Conservation (phyloP, 1,140 invertebrate genomes). For the Drosophila baimaii region DNA sequence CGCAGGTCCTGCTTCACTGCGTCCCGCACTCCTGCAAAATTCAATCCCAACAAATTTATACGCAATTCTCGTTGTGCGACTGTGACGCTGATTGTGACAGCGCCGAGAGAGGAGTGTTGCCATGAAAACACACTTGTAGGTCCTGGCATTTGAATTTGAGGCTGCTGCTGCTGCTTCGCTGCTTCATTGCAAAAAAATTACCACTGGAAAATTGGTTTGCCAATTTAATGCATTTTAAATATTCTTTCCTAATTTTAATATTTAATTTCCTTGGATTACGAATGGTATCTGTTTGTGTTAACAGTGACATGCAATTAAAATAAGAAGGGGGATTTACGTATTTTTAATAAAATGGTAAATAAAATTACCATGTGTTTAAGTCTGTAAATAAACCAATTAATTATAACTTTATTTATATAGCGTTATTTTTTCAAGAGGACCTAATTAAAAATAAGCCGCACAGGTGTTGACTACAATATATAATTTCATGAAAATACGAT, state of each 20-base stretch:
- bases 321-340: no score
- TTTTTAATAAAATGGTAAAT: no score
- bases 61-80: constrained; percentile 15
- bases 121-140: constrained; percentile 22
- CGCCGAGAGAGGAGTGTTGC: constrained; percentile 2
- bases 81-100: constrained; percentile 40
- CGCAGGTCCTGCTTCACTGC: not conserved
- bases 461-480: no score
- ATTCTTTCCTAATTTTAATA: not conserved
- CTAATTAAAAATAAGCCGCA: no score
- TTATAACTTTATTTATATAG: no score
- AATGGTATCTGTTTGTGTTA: no score
- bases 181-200: not conserved
- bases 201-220: not conserved
- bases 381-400: no score
- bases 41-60: constrained; percentile 41
- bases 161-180: not conserved
- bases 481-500: no score
- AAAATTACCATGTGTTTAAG: no score
- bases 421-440: no score
- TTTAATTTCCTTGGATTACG: not conserved
- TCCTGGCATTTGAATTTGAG: not conserved
- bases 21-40: constrained; percentile 4
- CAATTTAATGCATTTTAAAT: no score
- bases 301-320: no score